A percentile compares a stretch with the other conserved stretches of the same genome.
phyloP scores from a whole-genome alignment of 2,797 vertebrate species.

The Heterohyrax brucei region DNA sequence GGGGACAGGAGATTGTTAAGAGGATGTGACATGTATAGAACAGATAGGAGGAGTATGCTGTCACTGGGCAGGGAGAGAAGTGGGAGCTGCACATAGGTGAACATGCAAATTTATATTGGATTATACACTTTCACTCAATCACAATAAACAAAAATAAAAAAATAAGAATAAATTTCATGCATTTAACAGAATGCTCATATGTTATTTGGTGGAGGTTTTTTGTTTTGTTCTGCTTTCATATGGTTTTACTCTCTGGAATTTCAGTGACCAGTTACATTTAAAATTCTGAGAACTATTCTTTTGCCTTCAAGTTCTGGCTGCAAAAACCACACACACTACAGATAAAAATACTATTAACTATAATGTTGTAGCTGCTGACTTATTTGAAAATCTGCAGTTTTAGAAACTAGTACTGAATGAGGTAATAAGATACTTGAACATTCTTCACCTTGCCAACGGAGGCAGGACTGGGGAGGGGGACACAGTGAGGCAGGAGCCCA shows the following conservation, averaged over 20 bases:
- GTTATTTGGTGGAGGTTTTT: not conserved
- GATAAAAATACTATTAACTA: not conserved
- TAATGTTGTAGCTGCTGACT: not conserved
- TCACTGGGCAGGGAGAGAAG: too few species aligned
- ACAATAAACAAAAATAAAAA: too few species aligned
- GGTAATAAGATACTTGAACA: not conserved
- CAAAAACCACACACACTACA: not conserved
- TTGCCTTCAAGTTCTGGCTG: slow-evolving; percentile 5
- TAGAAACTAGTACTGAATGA: not conserved
- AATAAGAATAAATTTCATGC: too few species aligned
- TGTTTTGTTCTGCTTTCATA: not conserved
- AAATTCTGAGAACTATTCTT: not conserved
- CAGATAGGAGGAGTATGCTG: too few species aligned
- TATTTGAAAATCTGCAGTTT: not conserved
- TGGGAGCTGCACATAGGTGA: too few species aligned
- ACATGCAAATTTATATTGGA: too few species aligned
- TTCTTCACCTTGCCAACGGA: not conserved
- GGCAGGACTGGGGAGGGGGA: too few species aligned
- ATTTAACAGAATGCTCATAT: too few species aligned
- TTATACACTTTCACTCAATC: too few species aligned
- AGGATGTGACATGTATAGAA: too few species aligned
- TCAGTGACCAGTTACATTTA: not conserved
- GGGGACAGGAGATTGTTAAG: too few species aligned
- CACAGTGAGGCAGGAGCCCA: not conserved
- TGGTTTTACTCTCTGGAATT: not conserved